Conservation (phyloP, 2,888 invertebrate genomes). For the Mimas tiliae region DNA sequence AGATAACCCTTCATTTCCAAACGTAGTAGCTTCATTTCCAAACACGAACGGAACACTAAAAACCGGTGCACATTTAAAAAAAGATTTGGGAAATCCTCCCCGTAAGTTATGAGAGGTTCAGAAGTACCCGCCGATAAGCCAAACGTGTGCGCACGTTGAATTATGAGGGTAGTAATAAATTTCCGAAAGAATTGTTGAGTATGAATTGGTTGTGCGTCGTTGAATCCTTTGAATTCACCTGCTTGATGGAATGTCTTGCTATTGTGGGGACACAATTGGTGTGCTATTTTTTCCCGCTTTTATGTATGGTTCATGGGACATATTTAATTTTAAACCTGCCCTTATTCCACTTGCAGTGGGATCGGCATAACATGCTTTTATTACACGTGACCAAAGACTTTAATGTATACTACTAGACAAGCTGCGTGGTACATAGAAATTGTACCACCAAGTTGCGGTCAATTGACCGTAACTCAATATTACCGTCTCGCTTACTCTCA, state of each 20-base stretch:
- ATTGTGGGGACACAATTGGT: constrained; percentile 8
- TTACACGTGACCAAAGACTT: no score
- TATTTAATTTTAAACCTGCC: no score
- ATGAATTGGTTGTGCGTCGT: constrained; percentile 33
- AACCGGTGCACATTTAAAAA: constrained; percentile 35
- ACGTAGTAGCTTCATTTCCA: no score
- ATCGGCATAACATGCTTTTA: no score
- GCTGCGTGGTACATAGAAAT: no score
- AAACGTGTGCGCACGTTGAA: constrained; percentile 36
- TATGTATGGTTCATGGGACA: neutral
- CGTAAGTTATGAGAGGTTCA: constrained; percentile 28
- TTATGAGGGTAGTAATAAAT: constrained; percentile 43
- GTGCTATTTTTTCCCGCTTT: neutral
- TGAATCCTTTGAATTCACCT: constrained; percentile 20
- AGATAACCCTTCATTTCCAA: no score
- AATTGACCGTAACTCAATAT: no score
- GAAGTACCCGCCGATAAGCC: constrained; percentile 30
- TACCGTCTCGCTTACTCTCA: no score
- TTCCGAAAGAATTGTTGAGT: constrained; percentile 40
- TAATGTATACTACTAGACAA: no score
- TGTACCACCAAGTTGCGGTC: no score
- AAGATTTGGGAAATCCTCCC: constrained; percentile 26
- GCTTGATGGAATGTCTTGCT: neutral
- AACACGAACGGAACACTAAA: constrained; percentile 37
- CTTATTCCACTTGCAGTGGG: no score